Percentiles rank a stretch among this genome's conserved stretches.
Evolutionary conservation across 1,140 invertebrate species (phyloP).

Genomic region (Aphelenchoides avenae): DNA sequence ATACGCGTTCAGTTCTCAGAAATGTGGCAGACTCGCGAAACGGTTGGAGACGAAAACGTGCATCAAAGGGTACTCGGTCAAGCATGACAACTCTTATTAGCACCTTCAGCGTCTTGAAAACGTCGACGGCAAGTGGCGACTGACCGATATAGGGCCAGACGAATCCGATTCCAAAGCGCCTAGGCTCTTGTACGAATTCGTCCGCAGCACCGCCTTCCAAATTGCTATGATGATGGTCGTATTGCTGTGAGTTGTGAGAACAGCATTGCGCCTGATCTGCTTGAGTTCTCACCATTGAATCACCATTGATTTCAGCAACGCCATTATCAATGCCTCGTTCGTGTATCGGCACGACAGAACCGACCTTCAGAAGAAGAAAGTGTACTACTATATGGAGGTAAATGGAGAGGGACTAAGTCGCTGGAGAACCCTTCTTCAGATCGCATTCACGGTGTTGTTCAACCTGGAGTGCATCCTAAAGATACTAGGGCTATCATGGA

Average conservation of each 20-base stretch:
- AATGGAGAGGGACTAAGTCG: too few species aligned
- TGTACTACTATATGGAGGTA: conserved; percentile 90
- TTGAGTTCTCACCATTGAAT: too few species aligned
- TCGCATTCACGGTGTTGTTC: conserved; percentile 72
- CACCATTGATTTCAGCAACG: too few species aligned
- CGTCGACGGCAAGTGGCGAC: conserved; percentile 57
- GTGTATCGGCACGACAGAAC: conserved; percentile 83
- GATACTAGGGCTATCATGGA: conserved; percentile 91
- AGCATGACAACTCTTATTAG: conserved; percentile 11
- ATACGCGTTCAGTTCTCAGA: conserved; percentile 99
- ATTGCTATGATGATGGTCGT: conserved; percentile 38
- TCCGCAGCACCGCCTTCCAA: conserved; percentile 42
- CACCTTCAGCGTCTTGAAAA: conserved; percentile 59
- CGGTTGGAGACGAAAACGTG: conserved; percentile 45
- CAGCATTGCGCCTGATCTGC: conserved; percentile 84
- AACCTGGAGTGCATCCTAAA: conserved; percentile 92
- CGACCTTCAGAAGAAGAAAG: conserved; percentile 70
- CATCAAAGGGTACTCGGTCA: conserved; percentile 39
- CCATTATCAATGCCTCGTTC: conserved; percentile 88
- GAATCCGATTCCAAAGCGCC: conserved; percentile 74
- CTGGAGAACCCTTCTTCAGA: conserved; percentile 32
- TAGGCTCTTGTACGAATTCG: conserved; percentile 69
- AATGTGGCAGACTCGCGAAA: conserved; percentile 88
- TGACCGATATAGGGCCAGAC: conserved; percentile 67
- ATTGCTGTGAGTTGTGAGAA: conserved; percentile 64